These are phyloP conservation scores for Vulpes vulpes DNA, from an alignment of 2,113 vertebrate species.

Conservation along the genomic window DNA sequence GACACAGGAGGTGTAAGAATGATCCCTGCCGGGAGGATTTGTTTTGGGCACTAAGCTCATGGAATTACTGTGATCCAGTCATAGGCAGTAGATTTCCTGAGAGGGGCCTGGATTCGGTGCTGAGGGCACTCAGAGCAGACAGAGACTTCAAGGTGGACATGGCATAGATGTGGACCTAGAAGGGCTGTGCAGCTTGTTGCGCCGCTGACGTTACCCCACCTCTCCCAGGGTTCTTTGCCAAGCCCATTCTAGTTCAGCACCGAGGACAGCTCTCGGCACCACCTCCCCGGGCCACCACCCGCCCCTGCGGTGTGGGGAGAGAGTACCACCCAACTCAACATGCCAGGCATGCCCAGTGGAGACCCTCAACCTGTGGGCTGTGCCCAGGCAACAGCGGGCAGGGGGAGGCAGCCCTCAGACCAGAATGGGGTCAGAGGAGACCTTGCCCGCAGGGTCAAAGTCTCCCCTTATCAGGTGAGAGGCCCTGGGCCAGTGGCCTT, in stretches of 20 bases:
- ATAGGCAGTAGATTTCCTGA: neutral
- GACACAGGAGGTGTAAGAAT: neutral
- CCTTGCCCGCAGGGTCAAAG: neutral
- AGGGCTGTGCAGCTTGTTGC: neutral
- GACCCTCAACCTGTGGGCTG: neutral
- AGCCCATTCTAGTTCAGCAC: conserved; percentile 24
- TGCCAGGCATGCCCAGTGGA: neutral
- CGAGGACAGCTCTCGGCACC: conserved; percentile 14
- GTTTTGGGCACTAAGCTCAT: neutral
- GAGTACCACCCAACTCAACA: neutral
- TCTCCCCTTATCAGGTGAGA: neutral
- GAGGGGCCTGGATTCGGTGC: neutral
- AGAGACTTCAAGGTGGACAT: neutral
- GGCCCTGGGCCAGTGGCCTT: no score
- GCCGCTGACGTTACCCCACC: no score
- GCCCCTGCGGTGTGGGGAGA: neutral
- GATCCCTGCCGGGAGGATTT: neutral
- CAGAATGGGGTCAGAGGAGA: neutral
- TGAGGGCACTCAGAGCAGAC: neutral
- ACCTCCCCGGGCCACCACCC: neutral
- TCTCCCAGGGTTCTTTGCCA: neutral
- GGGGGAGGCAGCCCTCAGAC: neutral
- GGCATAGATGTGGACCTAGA: no score
- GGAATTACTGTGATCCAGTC: neutral
- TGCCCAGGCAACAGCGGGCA: neutral